phyloP scores from a whole-genome alignment of 2,797 vertebrate genomes.

The Sebastes steindachneri region DNA sequence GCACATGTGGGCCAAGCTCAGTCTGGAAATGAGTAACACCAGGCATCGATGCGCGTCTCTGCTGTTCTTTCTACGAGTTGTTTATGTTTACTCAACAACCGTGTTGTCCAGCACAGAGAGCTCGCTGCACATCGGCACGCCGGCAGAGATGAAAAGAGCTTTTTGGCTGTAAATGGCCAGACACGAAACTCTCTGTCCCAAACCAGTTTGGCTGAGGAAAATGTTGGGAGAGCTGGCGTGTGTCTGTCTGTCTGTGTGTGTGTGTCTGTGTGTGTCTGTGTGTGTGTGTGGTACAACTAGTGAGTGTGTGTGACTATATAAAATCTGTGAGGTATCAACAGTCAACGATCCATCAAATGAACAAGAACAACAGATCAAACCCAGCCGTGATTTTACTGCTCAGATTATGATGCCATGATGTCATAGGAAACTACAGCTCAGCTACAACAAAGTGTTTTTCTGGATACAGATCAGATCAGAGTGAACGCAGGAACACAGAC shows the following conservation, averaged over 20 bases:
- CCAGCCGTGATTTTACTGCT: constrained; percentile 64
- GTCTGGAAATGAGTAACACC: constrained; percentile 58
- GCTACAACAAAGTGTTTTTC: constrained; percentile 58
- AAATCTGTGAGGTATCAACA: constrained; percentile 63
- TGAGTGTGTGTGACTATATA: constrained; percentile 15
- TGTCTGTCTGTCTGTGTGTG: not conserved
- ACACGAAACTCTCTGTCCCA: constrained; percentile 38
- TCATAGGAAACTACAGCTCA: constrained; percentile 76
- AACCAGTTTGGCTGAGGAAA: constrained; percentile 23
- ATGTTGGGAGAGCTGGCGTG: not conserved
- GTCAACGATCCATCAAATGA: constrained; percentile 73
- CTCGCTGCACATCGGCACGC: constrained; percentile 38
- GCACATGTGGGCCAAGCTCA: constrained; percentile 58
- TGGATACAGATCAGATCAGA: constrained; percentile 42
- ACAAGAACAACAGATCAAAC: constrained; percentile 73
- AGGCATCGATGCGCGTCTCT: constrained; percentile 28
- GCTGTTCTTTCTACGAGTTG: constrained; percentile 46
- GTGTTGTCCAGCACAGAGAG: constrained; percentile 38
- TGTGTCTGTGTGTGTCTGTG: not conserved
- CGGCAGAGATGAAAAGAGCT: constrained; percentile 69
- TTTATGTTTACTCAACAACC: constrained; percentile 68
- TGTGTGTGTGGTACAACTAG: constrained; percentile 2
- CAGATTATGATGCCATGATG: constrained; percentile 71
- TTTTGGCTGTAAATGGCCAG: constrained; percentile 49
- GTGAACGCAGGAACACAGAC: not conserved